Conservation (phyloP, 1,140 invertebrate species). For the Papilio aristodemus region DNA sequence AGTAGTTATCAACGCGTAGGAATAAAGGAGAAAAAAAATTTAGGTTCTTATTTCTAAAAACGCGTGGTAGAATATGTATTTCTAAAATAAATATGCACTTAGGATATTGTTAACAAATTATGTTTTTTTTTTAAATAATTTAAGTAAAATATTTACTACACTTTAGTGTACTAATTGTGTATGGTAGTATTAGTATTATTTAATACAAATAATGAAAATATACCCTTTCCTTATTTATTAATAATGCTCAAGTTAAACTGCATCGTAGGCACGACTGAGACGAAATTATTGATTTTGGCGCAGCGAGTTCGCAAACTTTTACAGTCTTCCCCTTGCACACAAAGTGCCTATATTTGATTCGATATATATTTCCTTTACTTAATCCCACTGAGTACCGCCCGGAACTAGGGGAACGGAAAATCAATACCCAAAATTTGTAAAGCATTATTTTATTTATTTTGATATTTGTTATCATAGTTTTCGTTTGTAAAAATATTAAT, state of each 20-base stretch:
- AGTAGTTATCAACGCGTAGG: too few species aligned
- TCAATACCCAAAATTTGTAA: conserved; percentile 3
- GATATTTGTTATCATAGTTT: not conserved
- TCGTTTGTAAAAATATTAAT: not conserved
- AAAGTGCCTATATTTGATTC: conserved; percentile 55
- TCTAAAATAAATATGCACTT: too few species aligned
- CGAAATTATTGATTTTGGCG: conserved; percentile 73
- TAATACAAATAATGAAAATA: not conserved
- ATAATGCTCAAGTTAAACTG: conserved; percentile 28
- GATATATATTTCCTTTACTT: conserved; percentile 36
- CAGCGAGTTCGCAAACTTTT: conserved; percentile 61
- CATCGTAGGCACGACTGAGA: conserved; percentile 47
- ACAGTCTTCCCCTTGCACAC: conserved; percentile 55
- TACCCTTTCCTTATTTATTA: conserved; percentile 15
- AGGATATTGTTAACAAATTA: too few species aligned
- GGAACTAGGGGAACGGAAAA: not conserved
- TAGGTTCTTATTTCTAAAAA: too few species aligned
- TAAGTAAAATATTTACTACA: too few species aligned
- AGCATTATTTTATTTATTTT: not conserved
- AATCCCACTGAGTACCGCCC: not conserved
- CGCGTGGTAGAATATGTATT: too few species aligned
- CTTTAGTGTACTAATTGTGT: too few species aligned
- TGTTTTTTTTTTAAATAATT: too few species aligned
- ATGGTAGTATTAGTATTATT: not conserved
- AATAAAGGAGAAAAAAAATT: too few species aligned